A percentile compares a stretch with the other conserved stretches of the same genome.
These are phyloP conservation scores for Indicator indicator DNA, from an alignment of 2,113 vertebrate species.

Conservation along the genomic window DNA sequence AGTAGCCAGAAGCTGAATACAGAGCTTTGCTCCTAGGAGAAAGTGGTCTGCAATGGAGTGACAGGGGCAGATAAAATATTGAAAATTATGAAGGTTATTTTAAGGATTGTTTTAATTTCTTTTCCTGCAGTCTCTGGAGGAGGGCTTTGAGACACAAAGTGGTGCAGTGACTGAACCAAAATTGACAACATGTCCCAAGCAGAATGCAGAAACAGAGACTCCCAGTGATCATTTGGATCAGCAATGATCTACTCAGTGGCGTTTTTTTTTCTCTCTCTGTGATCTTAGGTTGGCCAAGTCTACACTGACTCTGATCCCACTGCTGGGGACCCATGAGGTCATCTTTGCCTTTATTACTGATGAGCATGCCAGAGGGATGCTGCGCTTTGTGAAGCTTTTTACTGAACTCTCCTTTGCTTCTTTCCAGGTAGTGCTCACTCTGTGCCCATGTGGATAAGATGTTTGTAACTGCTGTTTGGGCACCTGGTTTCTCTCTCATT, in stretches of 20 bases:
- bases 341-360: slow-evolving; percentile 87
- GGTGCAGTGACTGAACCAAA: background rate
- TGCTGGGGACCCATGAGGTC: slow-evolving; percentile 90
- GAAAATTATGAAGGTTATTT: background rate
- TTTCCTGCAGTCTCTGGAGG: background rate
- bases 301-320: slow-evolving; percentile 87
- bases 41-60: background rate
- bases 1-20: background rate
- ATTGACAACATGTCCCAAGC: background rate
- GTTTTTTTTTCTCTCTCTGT: background rate
- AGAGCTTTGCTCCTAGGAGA: background rate
- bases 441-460: background rate
- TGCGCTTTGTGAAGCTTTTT: slow-evolving; percentile 86
- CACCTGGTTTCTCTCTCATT: background rate
- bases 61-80: background rate
- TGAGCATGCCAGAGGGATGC: slow-evolving; percentile 79
- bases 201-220: background rate
- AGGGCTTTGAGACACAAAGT: background rate
- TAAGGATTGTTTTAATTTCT: background rate
- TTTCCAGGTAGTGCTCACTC: slow-evolving; percentile 80
- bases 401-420: slow-evolving; percentile 87
- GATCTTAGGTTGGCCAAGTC: slow-evolving; percentile 86
- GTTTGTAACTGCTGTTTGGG: background rate
- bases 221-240: background rate
- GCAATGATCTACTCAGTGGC: background rate